These are phyloP conservation scores for Diadumene lineata DNA, from an alignment of 92 coral and sea anemone species.

Conservation along the genomic window DNA sequence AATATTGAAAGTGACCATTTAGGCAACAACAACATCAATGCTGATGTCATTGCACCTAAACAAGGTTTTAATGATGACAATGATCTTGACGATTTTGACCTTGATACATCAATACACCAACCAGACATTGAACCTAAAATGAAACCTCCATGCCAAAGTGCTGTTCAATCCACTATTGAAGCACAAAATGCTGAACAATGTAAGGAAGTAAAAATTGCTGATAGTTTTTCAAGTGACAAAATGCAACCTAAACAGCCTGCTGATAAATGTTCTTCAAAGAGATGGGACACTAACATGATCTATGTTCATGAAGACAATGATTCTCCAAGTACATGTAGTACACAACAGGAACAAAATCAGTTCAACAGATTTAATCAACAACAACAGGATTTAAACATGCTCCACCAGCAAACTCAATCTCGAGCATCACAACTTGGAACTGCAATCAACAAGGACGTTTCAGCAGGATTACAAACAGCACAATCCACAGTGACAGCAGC, in stretches of 20 bases:
- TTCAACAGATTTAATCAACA: neutral
- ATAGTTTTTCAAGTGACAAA: neutral
- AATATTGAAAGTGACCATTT: too few relatives aligned
- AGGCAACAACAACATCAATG: too few relatives aligned
- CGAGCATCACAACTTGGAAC: neutral
- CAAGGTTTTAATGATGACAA: constrained; percentile 22
- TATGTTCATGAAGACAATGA: neutral
- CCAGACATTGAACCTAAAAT: neutral
- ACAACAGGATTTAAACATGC: neutral
- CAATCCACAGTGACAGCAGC: neutral
- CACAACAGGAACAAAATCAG: neutral
- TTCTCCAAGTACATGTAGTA: neutral
- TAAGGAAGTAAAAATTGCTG: neutral
- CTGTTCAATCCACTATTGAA: neutral
- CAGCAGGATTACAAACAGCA: neutral
- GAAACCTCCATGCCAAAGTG: neutral
- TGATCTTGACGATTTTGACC: constrained; percentile 32
- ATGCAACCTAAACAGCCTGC: neutral
- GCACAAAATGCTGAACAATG: neutral
- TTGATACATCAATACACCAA: neutral
- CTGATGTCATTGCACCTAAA: too few relatives aligned
- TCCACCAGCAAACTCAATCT: neutral
- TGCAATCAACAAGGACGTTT: neutral
- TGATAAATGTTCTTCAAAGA: neutral
- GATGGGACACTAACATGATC: neutral